A percentile compares a stretch with the other conserved stretches of the same genome.
Conservation (phyloP, 2,113 vertebrate species). For the Lamprotornis superbus region DNA sequence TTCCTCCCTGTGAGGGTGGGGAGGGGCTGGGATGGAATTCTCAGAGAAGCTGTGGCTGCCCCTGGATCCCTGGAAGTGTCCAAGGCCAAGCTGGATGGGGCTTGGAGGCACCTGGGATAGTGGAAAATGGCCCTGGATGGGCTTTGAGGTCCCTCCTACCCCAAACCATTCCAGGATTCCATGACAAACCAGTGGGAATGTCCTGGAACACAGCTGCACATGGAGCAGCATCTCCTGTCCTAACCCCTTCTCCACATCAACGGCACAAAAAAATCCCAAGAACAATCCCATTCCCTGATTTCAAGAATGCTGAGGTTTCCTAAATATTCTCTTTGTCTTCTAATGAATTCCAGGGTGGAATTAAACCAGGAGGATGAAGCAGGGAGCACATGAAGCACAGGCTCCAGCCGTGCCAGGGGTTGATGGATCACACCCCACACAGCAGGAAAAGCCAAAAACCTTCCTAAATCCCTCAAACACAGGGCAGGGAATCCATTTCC, state of each 20-base stretch:
- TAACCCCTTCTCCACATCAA: not conserved
- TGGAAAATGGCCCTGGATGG: not conserved
- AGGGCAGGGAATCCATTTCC: not conserved
- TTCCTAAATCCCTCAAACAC: not conserved
- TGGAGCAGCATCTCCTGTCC: not conserved
- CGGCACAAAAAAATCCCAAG: not conserved
- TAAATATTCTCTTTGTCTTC: not conserved
- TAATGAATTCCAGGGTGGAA: not conserved
- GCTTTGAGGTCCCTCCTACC: not conserved
- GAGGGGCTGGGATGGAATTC: not conserved
- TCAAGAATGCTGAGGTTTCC: not conserved
- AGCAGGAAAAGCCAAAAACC: not conserved
- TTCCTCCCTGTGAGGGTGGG: not conserved
- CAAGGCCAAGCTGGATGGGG: accelerated
- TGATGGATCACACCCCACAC: not conserved
- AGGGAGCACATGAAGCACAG: not conserved
- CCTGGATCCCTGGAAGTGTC: not conserved
- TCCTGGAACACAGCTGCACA: accelerated
- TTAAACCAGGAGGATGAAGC: not conserved
- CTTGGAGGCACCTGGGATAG: not conserved
- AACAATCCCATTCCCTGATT: not conserved
- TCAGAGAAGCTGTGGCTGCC: not conserved
- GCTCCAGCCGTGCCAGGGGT: not conserved
- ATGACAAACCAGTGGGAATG: accelerated
- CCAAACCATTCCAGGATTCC: not conserved